Evolutionary conservation across 2,797 vertebrate species (phyloP).

Genomic region (Pseudotriccus pelzelni): DNA sequence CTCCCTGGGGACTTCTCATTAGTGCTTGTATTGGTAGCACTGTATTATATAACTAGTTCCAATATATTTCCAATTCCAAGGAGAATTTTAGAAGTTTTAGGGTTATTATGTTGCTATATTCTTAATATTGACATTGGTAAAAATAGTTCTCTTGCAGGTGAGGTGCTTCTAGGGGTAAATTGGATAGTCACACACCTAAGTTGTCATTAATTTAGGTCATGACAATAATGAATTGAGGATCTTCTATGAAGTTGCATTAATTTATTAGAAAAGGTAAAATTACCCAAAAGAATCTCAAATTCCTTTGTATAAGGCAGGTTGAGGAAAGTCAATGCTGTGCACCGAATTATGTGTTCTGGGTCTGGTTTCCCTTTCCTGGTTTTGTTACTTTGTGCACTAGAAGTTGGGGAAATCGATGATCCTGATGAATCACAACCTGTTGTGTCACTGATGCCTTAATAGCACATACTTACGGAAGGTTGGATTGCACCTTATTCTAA

Average conservation of each 20-base stretch:
- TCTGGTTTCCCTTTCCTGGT: background rate
- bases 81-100: background rate
- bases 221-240: background rate
- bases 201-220: background rate
- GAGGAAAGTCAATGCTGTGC: background rate
- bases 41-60: background rate
- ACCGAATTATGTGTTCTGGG: fast-evolving
- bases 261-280: background rate
- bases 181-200: background rate
- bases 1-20: background rate
- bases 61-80: background rate
- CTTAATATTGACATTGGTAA: background rate
- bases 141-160: background rate
- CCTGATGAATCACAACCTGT: background rate
- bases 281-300: background rate
- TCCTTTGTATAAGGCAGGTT: background rate
- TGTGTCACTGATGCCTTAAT: background rate
- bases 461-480: fast-evolving
- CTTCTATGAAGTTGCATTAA: background rate
- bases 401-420: background rate
- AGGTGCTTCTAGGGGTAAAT: background rate
- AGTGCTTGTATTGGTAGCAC: background rate
- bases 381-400: background rate
- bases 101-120: background rate
- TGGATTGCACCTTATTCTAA: background rate